Conservation (phyloP, 2,888 invertebrate genomes). For the Drosophila mettleri region DNA sequence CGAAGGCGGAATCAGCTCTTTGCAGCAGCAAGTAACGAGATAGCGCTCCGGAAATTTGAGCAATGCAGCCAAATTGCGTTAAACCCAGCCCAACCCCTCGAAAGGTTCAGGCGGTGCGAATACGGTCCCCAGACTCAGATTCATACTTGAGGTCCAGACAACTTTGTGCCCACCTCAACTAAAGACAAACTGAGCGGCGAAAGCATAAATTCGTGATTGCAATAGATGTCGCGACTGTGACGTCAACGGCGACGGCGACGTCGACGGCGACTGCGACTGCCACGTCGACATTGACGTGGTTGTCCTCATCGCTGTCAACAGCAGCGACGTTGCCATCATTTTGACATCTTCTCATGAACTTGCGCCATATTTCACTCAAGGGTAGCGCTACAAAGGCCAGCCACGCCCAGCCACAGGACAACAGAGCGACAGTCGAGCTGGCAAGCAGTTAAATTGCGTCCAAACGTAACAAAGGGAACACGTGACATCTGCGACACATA, state of each 20-base stretch:
- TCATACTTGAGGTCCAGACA: slow-evolving; percentile 9
- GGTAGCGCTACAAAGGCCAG: slow-evolving; percentile 53
- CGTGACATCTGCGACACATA: slow-evolving; percentile 77
- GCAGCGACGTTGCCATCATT: slow-evolving; percentile 60
- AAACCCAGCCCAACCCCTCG: slow-evolving; percentile 64
- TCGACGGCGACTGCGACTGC: neutral
- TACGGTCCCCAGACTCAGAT: neutral
- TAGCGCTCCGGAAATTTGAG: slow-evolving; percentile 73
- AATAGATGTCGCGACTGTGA: slow-evolving; percentile 58
- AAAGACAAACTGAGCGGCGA: slow-evolving; percentile 67
- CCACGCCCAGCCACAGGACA: slow-evolving; percentile 25
- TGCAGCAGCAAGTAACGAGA: slow-evolving; percentile 56
- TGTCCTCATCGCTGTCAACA: slow-evolving; percentile 47
- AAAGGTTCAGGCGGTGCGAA: neutral
- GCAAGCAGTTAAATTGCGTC: slow-evolving; percentile 63
- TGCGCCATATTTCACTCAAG: slow-evolving; percentile 75
- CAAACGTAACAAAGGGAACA: slow-evolving; percentile 73
- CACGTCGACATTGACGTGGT: slow-evolving; percentile 10
- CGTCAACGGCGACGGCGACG: neutral
- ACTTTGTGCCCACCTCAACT: slow-evolving; percentile 35
- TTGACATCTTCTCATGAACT: slow-evolving; percentile 77
- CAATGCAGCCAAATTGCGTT: slow-evolving; percentile 80
- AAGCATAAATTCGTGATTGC: slow-evolving; percentile 79
- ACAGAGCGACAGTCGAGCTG: slow-evolving; percentile 7
- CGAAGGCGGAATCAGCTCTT: slow-evolving; percentile 32